These are phyloP conservation scores for Alethe diademata DNA, from an alignment of 2,113 vertebrate genomes.

Conservation along the genomic window DNA sequence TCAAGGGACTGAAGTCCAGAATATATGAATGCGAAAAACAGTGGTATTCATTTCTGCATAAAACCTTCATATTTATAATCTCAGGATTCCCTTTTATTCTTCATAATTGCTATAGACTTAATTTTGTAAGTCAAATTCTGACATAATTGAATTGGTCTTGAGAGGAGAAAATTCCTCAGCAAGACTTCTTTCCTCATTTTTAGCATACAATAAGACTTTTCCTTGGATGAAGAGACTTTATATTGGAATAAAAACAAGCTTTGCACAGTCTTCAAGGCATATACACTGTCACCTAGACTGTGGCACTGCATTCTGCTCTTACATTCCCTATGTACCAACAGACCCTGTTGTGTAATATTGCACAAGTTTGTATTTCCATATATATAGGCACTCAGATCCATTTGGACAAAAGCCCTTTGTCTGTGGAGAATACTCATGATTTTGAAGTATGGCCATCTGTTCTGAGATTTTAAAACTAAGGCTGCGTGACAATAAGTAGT, in stretches of 20 bases:
- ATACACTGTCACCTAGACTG: background rate
- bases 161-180: background rate
- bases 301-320: background rate
- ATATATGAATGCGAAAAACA: background rate
- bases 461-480: conserved; percentile 36
- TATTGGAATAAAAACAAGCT: background rate
- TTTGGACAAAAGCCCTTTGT: conserved; percentile 55
- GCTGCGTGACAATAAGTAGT: background rate
- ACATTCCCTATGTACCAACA: background rate
- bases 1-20: background rate
- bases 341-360: background rate
- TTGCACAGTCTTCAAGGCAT: background rate
- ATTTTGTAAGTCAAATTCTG: background rate
- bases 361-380: conserved; percentile 44
- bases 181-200: background rate
- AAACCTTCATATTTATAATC: background rate
- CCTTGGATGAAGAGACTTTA: background rate
- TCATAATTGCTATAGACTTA: background rate
- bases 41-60: background rate
- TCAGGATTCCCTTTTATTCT: background rate
- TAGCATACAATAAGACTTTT: background rate
- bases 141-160: background rate
- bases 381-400: conserved; percentile 44
- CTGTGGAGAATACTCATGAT: conserved; percentile 46
- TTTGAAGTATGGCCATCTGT: conserved; percentile 45